These are phyloP conservation scores for Bos indicus DNA, from an alignment of 2,113 vertebrate genomes.

Conservation along the genomic window DNA sequence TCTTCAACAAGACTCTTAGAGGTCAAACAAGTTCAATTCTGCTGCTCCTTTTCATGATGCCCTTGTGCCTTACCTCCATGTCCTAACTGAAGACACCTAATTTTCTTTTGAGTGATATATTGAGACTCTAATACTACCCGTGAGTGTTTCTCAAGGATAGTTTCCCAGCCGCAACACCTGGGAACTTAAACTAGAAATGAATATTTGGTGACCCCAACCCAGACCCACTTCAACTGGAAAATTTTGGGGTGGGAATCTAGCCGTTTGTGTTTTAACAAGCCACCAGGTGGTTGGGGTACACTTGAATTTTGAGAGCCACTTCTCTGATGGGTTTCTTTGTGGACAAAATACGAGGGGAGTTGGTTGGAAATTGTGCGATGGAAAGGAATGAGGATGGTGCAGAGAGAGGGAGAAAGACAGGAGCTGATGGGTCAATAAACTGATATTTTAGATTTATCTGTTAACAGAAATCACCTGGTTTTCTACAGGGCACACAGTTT, in stretches of 20 bases:
- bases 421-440: no score
- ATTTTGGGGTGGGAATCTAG: background rate
- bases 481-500: background rate
- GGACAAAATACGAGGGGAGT: background rate
- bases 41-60: background rate
- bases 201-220: accelerated
- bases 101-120: background rate
- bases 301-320: background rate
- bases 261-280: background rate
- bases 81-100: background rate
- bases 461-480: background rate
- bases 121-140: background rate
- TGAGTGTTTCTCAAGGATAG: background rate
- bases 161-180: background rate
- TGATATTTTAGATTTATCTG: background rate
- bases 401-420: background rate
- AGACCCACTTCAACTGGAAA: background rate
- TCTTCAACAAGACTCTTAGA: background rate
- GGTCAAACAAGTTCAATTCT: accelerated
- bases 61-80: background rate
- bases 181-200: background rate
- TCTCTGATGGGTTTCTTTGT: background rate
- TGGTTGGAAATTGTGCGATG: background rate
- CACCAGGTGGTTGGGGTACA: accelerated
- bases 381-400: background rate